Evolutionary conservation across 1,140 invertebrate species (phyloP).

Genomic region (Andricus grossulariae): DNA sequence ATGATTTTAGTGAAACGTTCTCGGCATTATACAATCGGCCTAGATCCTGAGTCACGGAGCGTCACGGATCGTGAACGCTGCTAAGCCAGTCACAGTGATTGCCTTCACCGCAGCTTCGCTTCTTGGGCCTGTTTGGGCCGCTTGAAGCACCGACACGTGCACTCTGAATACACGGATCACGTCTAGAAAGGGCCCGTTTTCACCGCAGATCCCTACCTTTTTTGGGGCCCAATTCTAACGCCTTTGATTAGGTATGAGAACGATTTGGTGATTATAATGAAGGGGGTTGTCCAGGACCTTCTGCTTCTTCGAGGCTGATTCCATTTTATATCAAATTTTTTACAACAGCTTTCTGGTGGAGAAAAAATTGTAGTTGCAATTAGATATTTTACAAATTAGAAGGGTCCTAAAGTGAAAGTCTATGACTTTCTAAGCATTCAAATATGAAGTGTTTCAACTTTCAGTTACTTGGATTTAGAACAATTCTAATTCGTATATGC

Average conservation of each 20-base stretch:
- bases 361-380: no score
- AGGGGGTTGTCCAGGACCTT: background rate
- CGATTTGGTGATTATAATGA: no score
- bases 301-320: no score
- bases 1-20: constrained; percentile 76
- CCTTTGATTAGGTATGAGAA: no score
- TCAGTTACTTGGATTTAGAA: no score
- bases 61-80: constrained; percentile 72
- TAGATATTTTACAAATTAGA: no score
- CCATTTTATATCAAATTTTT: no score
- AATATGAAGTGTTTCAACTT: no score
- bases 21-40: constrained; percentile 75
- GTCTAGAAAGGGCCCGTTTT: constrained; percentile 4
- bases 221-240: background rate
- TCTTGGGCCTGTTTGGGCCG: constrained; percentile 47
- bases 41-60: constrained; percentile 74
- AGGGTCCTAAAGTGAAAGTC: no score
- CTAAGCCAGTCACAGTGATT: constrained; percentile 51
- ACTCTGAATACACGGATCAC: background rate
- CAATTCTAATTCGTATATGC: no score
- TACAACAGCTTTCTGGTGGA: no score
- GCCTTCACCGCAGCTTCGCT: constrained; percentile 42
- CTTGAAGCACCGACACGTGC: constrained; percentile 36
- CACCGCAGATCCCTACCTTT: background rate
- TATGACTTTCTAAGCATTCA: no score